These are phyloP conservation scores for Holacanthus passer DNA, from an alignment of 2,113 vertebrate genomes.

Conservation along the genomic window DNA sequence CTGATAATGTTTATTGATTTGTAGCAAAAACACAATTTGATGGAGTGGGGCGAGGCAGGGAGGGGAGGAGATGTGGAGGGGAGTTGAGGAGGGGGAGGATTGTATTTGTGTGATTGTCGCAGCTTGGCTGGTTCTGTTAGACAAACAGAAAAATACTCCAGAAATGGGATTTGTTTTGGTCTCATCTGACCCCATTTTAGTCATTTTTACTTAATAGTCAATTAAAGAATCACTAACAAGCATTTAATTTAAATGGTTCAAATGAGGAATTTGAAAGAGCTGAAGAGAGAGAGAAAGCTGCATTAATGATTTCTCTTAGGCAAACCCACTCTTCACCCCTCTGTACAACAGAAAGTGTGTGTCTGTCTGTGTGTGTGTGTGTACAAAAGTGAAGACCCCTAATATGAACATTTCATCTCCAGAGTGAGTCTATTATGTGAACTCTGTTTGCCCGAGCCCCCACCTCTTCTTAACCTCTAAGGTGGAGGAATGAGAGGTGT, in stretches of 20 bases:
- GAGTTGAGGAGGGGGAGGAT: slow-evolving; percentile 12
- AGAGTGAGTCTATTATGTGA: slow-evolving; percentile 72
- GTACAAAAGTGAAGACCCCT: slow-evolving; percentile 20
- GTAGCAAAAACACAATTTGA: slow-evolving; percentile 83
- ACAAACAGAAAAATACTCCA: slow-evolving; percentile 46
- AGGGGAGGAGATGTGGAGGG: slow-evolving; percentile 5
- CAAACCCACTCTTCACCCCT: slow-evolving; percentile 11
- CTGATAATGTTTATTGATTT: slow-evolving; percentile 88
- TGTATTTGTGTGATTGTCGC: slow-evolving; percentile 75
- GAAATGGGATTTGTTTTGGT: slow-evolving; percentile 33
- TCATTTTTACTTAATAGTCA: neutral
- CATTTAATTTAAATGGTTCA: slow-evolving; percentile 1
- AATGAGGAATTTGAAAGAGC: neutral
- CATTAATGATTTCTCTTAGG: slow-evolving; percentile 6
- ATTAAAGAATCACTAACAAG: neutral
- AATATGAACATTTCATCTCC: slow-evolving; percentile 63
- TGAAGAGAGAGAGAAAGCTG: neutral
- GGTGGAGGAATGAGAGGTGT: slow-evolving; percentile 66
- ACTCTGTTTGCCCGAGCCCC: slow-evolving; percentile 73
- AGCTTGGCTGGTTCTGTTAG: slow-evolving; percentile 60
- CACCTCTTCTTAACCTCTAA: slow-evolving; percentile 42
- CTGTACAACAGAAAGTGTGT: neutral
- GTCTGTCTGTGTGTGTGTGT: slow-evolving; percentile 3
- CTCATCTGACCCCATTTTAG: neutral
- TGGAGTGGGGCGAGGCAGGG: slow-evolving; percentile 65